Evolutionary conservation across 2,888 invertebrate species (phyloP).

Genomic region (Melipona beecheii): DNA sequence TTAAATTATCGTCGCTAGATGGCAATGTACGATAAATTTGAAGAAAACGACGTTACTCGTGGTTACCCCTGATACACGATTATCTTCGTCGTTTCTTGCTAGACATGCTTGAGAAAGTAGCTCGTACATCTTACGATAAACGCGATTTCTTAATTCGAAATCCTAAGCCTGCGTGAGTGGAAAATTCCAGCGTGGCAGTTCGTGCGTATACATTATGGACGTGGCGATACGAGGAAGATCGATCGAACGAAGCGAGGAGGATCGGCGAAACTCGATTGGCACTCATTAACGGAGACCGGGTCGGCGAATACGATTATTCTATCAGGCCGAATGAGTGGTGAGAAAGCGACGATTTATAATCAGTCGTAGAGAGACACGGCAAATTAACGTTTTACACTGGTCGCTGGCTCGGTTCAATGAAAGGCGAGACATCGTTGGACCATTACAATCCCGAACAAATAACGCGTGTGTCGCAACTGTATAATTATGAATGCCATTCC

Average conservation of each 20-base stretch:
- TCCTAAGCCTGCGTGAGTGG: not conserved
- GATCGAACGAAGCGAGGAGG: conserved; percentile 29
- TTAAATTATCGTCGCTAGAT: too few species aligned
- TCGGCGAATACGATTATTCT: conserved; percentile 60
- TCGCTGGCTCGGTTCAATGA: conserved; percentile 61
- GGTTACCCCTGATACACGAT: not conserved
- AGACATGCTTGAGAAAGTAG: too few species aligned
- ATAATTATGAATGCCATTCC: conserved; percentile 78
- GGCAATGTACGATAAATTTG: too few species aligned
- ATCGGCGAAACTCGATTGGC: conserved; percentile 9
- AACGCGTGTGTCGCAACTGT: conserved; percentile 76
- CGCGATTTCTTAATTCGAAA: not conserved
- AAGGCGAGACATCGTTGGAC: conserved; percentile 61
- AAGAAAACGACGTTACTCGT: too few species aligned
- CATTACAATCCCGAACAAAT: conserved; percentile 77
- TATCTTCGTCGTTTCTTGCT: not conserved
- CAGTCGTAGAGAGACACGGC: conserved; percentile 71
- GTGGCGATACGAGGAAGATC: conserved; percentile 19
- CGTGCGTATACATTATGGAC: not conserved
- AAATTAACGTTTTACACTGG: conserved; percentile 73
- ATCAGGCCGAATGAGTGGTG: conserved; percentile 49
- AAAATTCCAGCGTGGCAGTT: not conserved
- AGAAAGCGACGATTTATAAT: conserved; percentile 75
- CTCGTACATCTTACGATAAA: not conserved
- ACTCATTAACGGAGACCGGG: conserved; percentile 47